A percentile compares a stretch with the other conserved stretches of the same genome.
phyloP scores from a whole-genome alignment of 1,140 invertebrate genomes.

The Camponotus pennsylvanicus region DNA sequence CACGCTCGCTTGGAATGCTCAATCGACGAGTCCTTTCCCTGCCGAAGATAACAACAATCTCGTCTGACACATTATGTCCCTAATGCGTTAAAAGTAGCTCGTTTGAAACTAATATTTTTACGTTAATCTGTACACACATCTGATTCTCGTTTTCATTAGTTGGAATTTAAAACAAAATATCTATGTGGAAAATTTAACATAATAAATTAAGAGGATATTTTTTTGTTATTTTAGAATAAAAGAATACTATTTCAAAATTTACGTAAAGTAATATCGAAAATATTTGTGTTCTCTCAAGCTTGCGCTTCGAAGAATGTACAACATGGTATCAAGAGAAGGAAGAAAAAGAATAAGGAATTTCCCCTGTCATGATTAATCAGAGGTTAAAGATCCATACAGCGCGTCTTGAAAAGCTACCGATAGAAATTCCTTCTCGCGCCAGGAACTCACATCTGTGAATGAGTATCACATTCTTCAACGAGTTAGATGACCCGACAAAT shows the following conservation, averaged over 20 bases:
- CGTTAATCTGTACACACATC: conserved; percentile 10
- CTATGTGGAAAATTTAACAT: not conserved
- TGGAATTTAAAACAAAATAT: not conserved
- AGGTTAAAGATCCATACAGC: not conserved
- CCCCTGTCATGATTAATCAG: not conserved
- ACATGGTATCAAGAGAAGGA: not conserved
- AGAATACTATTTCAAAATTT: not conserved
- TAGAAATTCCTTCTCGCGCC: not conserved
- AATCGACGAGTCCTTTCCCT: conserved; percentile 68
- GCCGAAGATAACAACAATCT: conserved; percentile 57
- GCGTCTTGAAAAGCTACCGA: not conserved
- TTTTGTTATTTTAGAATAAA: not conserved
- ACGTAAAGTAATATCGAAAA: not conserved
- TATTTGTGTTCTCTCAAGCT: not conserved
- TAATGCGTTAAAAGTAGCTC: conserved; percentile 49
- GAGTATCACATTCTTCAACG: not conserved
- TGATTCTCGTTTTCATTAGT: not conserved
- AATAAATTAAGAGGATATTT: not conserved
- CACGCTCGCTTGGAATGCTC: conserved; percentile 58
- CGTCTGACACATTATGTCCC: not conserved
- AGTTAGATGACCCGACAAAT: not conserved
- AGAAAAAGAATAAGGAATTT: not conserved
- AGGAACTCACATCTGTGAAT: not conserved
- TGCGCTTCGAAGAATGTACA: not conserved
- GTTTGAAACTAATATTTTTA: conserved; percentile 36